Base-by-base conservation (phyloP, 2,888 invertebrate species). In the Leucophenga maculata region DNA sequence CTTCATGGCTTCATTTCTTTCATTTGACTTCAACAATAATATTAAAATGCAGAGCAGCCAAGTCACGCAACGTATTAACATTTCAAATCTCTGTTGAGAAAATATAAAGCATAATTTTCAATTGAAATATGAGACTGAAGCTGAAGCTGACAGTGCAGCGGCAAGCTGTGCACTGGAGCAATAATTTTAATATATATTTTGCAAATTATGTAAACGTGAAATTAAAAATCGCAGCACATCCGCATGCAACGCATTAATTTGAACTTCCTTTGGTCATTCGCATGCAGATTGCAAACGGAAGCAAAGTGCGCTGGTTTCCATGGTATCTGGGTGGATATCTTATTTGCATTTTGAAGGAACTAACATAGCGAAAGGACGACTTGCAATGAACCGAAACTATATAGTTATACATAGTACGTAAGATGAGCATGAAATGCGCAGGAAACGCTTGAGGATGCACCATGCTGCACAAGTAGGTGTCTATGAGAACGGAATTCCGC, bases 211-310 rank as follows among this genome's bases (percentile, higher is more conserved):
- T 64, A 64, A 64, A 64, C 62, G 62, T 22, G 22, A 64, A 64
- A 64, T 64, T 64, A 64, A 64, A 57, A 64, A 64, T 32, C 62
- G 62, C 48, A 46, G 46, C 62, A 64, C 62, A 64, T 64, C 62
- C 62, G 31, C 32, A 46, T 20, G 16, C 62, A 18, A 8, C n/a
- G 50, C 50, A n/a, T 59, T 22, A 14, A 26, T n/a, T 14, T 59
- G 59, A 26, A 32, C 32, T 64, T 46, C 48, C 62, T 64, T 22
- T 46, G 80, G 81, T 79, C 84, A 82, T 82, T 82, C 80, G 80
- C 84, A 82, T 82, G 81, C 81, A 82, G 81, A 82, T 81, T 82
- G 81, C 80, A 82, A 76, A 48, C 62, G 62, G 62, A 64, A 22
- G 48, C 62, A 50, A 50, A n/a, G 50, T 50, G 16, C 50, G n/a